Base-by-base conservation (phyloP, 1,140 invertebrate genomes). In the Diorhabda carinulata region DNA sequence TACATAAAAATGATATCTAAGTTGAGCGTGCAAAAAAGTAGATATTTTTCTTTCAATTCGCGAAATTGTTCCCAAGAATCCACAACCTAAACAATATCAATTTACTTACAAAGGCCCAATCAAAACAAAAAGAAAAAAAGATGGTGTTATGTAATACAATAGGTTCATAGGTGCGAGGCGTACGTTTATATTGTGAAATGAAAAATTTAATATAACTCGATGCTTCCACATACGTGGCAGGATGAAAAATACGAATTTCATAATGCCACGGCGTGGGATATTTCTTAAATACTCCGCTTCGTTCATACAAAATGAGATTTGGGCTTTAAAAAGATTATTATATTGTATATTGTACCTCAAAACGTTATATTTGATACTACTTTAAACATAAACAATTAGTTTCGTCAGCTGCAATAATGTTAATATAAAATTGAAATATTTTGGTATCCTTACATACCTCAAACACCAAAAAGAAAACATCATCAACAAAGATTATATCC, bases 21-120 rank as follows among this genome's bases (percentile, higher is more conserved):
- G 25, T 25, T 25, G 25, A 25, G 25, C 25, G 25, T 25, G 25
- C 25, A 25, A 25, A 64, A n/a, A 44, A n/a, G 43, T 64, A 63
- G 8, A 64, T 56, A 64, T 64, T 64, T 56, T 64, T 64, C 47
- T 64, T 64, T 64, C 62, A 64, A 64, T 64, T 64, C 45, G 9
- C 9, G 41, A 64, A 64, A 64, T 64, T 64, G 62, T 64, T 64
- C 42, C 25, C 62, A 44, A 41, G n/a, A 43, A 64, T 45, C 43
- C 43, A 45, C 62, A 64, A 64, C 62, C 62, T 5, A 64, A 64
- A 64, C 62, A 64, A 64, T 64, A 64, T 64, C 62, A 64, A 64
- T 64, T 64, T 64, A 64, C 62, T 41, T 64, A 61, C 59, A 61
- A 61, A 43, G 10, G 43, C 25, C 62, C 43, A 56, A 64, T 45